Evolutionary conservation across 30 jellyfish, hydroid and myxozoan genomes (phyloP), one percentile per base, ranked within the genome.

Genomic region (Hydractinia echinata): DNA sequence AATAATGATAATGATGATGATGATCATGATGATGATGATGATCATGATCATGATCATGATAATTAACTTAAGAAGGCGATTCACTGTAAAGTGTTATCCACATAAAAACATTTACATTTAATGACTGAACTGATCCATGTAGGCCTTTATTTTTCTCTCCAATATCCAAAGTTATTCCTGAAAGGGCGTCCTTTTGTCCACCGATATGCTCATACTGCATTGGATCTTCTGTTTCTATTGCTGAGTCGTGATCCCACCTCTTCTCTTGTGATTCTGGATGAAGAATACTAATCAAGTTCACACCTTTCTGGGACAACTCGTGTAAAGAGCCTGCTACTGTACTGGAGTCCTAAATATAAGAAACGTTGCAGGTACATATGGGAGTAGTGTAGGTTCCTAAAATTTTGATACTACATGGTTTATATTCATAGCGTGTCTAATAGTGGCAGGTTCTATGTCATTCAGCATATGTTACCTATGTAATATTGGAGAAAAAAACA

Each of bases 151-250:
- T 30, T 30, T 30, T 30, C 44, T 30, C 44, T 30, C 44, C 44
- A 30, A 30, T 30, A 30, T 30, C 44, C 44, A 30, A 30, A 30
- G 44, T 30, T 30, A 30, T 30, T 30, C 44, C 44, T 30, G 44
- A 30, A 30, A 30, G 44, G 44, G 44, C 44, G 44, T 30, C 44
- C 44, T 30, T 30, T 30, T 30, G 51, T 6, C 8, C 74, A 7
- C 39, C 74, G 18, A 64, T 7, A 64, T 64, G 74, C 39, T 44
- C 39, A 64, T 64, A 64, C 10, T 64, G 74, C 74, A 64, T 64
- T 7, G 19, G 74, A 51, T 64, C 74, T 64, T 64, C 74, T 64
- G 74, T 64, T 64, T 64, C 74, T n/a, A 64, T 64, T n/a, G 74
- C 74, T n/a, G 74, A 64, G 4, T 64, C 74, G 39, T 64, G 74